A percentile compares a stretch with the other conserved stretches of the same genome.
Conservation (phyloP, 2,888 invertebrate genomes). For the Steromphala cineraria region DNA sequence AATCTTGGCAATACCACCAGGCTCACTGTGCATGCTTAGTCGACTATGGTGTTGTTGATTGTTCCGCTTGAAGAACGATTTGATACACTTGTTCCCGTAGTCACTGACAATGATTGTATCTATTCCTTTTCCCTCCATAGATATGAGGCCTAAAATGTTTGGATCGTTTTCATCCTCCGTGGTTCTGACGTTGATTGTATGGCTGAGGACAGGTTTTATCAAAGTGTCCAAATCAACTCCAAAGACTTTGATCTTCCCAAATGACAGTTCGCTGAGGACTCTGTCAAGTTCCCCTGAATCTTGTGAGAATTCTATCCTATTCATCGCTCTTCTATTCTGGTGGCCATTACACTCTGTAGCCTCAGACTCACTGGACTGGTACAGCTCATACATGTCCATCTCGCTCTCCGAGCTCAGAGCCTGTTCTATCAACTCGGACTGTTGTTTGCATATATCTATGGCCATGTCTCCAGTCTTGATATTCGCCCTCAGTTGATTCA, state of each 20-base stretch:
- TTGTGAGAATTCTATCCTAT: not conserved
- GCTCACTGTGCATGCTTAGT: not conserved
- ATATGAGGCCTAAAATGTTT: not conserved
- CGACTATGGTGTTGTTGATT: not conserved
- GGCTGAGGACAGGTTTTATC: not conserved
- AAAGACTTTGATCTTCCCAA: not conserved
- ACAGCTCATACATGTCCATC: not conserved
- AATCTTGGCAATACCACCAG: not conserved
- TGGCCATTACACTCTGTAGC: not conserved
- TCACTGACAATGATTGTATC: not conserved
- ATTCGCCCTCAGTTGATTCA: no score
- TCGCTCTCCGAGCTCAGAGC: not conserved
- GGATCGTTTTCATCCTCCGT: not conserved
- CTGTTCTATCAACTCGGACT: not conserved
- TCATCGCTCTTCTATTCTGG: not conserved
- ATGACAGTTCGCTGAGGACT: not conserved
- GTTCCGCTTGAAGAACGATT: not conserved
- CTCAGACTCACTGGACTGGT: not conserved
- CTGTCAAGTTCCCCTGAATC: not conserved
- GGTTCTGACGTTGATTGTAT: not conserved
- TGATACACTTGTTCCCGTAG: not conserved
- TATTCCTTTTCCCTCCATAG: not conserved
- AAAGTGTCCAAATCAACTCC: not conserved
- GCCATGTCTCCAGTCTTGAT: no score
- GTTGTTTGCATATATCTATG: not conserved